Evolutionary conservation across 2,113 vertebrate species (phyloP).

Genomic region (Tychaedon coryphoeus): DNA sequence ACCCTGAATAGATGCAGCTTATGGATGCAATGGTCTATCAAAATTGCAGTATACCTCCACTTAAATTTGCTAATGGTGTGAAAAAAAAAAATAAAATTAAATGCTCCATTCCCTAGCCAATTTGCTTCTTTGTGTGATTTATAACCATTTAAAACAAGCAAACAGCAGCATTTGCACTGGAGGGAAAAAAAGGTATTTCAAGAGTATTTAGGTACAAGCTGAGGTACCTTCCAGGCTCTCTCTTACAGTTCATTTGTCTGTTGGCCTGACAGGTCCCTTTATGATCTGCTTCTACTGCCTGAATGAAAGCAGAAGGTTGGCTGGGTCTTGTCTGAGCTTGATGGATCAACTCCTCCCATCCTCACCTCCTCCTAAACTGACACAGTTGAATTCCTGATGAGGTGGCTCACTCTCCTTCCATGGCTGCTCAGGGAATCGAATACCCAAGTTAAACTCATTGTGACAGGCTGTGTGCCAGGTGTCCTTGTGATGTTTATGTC

Average conservation of each 20-base stretch:
- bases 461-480: constrained; percentile 35
- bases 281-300: background rate
- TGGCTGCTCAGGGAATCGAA: background rate
- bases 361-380: background rate
- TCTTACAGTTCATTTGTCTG: background rate
- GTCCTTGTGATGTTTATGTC: constrained; percentile 52
- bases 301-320: background rate
- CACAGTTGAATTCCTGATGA: constrained; percentile 45
- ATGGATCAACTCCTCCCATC: constrained; percentile 8
- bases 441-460: constrained; percentile 46
- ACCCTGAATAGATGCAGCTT: background rate
- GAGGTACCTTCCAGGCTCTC: background rate
- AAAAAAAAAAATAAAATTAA: constrained; percentile 22
- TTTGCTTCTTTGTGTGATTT: constrained; percentile 1
- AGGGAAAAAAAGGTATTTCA: background rate
- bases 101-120: background rate
- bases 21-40: background rate
- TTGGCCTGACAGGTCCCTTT: background rate
- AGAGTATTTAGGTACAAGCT: background rate
- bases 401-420: background rate
- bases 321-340: background rate
- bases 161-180: background rate
- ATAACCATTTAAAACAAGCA: background rate
- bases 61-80: background rate
- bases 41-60: background rate